These are phyloP conservation scores for Neogale vison DNA, from an alignment of 2,113 vertebrate genomes.

Conservation along the genomic window DNA sequence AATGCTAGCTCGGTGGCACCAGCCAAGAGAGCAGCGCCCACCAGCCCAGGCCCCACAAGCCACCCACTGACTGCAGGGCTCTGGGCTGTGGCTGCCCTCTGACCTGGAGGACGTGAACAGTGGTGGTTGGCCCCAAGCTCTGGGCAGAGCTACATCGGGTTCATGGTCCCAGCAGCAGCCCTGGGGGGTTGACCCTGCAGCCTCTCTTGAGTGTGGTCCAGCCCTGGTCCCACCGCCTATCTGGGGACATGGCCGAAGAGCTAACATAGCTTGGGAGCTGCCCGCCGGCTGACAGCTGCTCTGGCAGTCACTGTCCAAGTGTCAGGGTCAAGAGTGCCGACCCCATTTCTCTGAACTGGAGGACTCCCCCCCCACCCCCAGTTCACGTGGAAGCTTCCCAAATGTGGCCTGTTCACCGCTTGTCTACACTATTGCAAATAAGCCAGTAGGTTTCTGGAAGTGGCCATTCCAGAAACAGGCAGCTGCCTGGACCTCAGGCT, in stretches of 20 bases:
- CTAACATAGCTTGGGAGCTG: not conserved
- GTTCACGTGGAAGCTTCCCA: not conserved
- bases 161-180: not conserved
- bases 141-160: not conserved
- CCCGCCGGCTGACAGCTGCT: not conserved
- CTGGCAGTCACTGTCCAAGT: fast-evolving
- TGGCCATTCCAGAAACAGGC: not conserved
- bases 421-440: not conserved
- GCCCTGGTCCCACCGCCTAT: not conserved
- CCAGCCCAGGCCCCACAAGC: not conserved
- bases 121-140: fast-evolving
- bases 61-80: not conserved
- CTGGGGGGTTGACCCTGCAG: fast-evolving
- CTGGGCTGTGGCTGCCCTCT: not conserved
- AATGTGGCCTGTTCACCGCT: not conserved
- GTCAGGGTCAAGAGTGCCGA: not conserved
- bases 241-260: not conserved
- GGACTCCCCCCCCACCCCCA: not conserved
- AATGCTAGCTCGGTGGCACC: fast-evolving
- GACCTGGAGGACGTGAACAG: not conserved
- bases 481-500: not conserved
- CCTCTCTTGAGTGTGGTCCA: not conserved
- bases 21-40: too few species aligned
- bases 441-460: not conserved
- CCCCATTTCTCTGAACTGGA: not conserved